Percentiles rank a stretch among this genome's conserved stretches.
Conservation (phyloP, 2,797 vertebrate genomes). For the Mormyrops boulengeri region DNA sequence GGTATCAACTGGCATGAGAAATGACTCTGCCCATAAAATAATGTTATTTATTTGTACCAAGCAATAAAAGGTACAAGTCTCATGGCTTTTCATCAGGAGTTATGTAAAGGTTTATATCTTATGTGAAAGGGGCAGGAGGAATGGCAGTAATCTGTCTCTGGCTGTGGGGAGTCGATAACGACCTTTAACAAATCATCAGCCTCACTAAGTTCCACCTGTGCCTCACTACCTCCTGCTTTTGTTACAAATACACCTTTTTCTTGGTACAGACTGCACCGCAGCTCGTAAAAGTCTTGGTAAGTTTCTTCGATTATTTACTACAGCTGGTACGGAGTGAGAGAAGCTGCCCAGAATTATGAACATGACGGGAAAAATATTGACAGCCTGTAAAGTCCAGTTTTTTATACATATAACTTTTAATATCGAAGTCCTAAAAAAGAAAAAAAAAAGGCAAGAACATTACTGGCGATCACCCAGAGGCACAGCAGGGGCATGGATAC, state of each 20-base stretch:
- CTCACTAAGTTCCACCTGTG: neutral
- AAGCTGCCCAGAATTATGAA: neutral
- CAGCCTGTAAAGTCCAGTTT: neutral
- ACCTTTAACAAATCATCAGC: neutral
- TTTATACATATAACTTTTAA: neutral
- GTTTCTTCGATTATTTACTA: neutral
- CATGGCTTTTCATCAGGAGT: neutral
- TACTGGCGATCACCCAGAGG: neutral
- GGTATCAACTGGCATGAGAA: neutral
- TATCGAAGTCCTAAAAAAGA: neutral
- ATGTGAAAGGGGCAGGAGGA: neutral
- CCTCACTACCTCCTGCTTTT: neutral
- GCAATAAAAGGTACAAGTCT: neutral
- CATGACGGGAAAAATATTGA: neutral
- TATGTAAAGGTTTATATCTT: neutral
- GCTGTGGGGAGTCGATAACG: neutral
- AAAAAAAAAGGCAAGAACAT: neutral
- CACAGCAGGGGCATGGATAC: neutral
- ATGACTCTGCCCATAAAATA: neutral
- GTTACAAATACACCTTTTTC: neutral
- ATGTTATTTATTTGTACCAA: neutral
- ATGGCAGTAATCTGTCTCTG: neutral
- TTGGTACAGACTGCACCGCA: neutral
- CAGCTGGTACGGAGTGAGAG: neutral
- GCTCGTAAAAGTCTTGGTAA: neutral